These are phyloP conservation scores for Pseudonaja textilis DNA, from an alignment of 2,113 vertebrate species.

Conservation along the genomic window DNA sequence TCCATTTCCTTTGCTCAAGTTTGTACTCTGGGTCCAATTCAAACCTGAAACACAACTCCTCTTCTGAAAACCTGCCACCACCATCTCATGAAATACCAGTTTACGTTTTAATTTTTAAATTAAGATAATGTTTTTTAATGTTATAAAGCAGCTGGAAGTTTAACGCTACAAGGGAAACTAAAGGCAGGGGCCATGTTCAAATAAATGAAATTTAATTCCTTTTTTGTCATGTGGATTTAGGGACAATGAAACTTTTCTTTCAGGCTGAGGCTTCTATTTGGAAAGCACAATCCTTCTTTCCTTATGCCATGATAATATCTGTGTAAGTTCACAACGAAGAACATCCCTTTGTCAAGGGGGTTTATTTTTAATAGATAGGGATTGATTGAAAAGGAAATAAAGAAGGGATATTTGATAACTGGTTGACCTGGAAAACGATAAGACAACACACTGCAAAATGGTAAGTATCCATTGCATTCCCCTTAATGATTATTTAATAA, in stretches of 20 bases:
- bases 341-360: not conserved
- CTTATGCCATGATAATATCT: not conserved
- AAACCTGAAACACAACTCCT: not conserved
- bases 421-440: not conserved
- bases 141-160: not conserved
- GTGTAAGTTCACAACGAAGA: not conserved
- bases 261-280: not conserved
- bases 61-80: not conserved
- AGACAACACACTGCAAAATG: not conserved
- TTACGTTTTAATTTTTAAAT: not conserved
- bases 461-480: not conserved
- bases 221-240: not conserved
- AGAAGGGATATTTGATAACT: not conserved
- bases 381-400: not conserved
- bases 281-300: not conserved
- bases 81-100: not conserved
- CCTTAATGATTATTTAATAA: not conserved
- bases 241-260: not conserved
- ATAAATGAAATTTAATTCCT: not conserved
- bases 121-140: not conserved
- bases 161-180: not conserved
- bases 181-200: not conserved
- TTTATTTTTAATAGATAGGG: not conserved
- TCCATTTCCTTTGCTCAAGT: not conserved
- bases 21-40: not conserved